Base-by-base conservation (phyloP, 2,113 vertebrate genomes). In the Myiozetetes cayanensis region DNA sequence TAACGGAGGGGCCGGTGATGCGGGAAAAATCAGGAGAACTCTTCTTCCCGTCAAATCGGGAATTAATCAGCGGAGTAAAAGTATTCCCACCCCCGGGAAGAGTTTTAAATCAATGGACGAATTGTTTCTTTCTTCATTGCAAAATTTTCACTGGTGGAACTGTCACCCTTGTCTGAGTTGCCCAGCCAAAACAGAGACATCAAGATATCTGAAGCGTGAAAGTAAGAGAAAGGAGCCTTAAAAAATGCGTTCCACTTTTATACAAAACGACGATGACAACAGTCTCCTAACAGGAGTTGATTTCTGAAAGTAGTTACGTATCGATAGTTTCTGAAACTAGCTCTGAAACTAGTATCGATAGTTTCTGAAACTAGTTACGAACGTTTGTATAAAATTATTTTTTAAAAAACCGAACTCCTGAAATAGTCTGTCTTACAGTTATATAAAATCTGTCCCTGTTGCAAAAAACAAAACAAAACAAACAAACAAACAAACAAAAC, bases 31-130 rank as follows among this genome's bases (percentile, higher is more conserved):
- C 30, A 21, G 52, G 14, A n/a, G 49, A 75, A 52, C 2, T 52
- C 37, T 33, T 53, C n/a, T 37, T 59, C 41, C 41, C n/a, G 1
- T 33, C 37, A 11, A 21, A 87, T 22, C 3, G 24, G 49, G 16
- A 27, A 9, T 77, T 13, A 28, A 53, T 39, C n/a, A 20, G 39
- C 4, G 12, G 33, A 62, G 23, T 20, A 7, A 24, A 89, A 65
- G 14, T 3, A 0, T n/a, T 78, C 31, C 39, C 9, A 16, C 2
- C 8, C 6, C 47, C 1, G 16, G 0, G 37, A 9, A 37, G 44
- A 63, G 17, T 44, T 65, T 49, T 6, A 52, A 31, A 50, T 23
- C 43, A 1, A 31, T 2, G 33, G 2, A 24, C 24, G 65, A 87
- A 30, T 8, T 4, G 22, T 31, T 87, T 41, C 58, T 27, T 52